Evolutionary conservation across 1,140 invertebrate species (phyloP), one percentile per base, ranked within the genome.

Genomic region (Trigoniulus corallinus): DNA sequence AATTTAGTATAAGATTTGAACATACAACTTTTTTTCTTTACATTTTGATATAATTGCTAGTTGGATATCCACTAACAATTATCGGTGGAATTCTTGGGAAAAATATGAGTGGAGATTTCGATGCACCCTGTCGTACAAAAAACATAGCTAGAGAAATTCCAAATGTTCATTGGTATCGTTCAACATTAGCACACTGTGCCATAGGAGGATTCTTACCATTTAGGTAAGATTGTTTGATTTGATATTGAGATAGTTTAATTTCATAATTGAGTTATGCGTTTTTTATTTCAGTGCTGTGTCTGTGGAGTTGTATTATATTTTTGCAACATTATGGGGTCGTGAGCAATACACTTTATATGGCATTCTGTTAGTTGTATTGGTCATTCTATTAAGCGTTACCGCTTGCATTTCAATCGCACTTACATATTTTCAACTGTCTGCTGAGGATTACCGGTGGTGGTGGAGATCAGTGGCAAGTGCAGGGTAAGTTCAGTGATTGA

Each of bases 361-460:
- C 20, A 71, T 73, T 40, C 57, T 74, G 21, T 68, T 69, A 43
- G 62, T 73, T 40, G 70, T 73, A 18, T 72, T 71, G 56, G 62
- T 69, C 42, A 73, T 74, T 22, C 58, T 74, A 25, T 58, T 74
- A 3, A 69, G 65, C 51, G 72, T 74, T 3, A 73, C 72, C 3
- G 71, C 67, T 7, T 72, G 71, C 53, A 69, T 74, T 22, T 72
- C 72, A 13, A 64, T 74, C 29, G 70, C 70, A 3, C 60, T 74
- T 29, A 73, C 72, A 48, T 74, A 74, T 61, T 74, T 74, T 54
- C 71, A 73, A 54, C 57, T 74, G 21, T 67, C 70, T 39, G 62
- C 66, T 12, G 71, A 73, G 57, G 70, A 73, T 58, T 73, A 74
- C 58, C 59, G 71, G 42, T 74, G 73, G 73, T 74, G 72, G 72